Percentiles rank a stretch among this genome's conserved stretches.
Evolutionary conservation across 2,113 vertebrate genomes (phyloP).

Genomic region (Dryoscopus gambensis): DNA sequence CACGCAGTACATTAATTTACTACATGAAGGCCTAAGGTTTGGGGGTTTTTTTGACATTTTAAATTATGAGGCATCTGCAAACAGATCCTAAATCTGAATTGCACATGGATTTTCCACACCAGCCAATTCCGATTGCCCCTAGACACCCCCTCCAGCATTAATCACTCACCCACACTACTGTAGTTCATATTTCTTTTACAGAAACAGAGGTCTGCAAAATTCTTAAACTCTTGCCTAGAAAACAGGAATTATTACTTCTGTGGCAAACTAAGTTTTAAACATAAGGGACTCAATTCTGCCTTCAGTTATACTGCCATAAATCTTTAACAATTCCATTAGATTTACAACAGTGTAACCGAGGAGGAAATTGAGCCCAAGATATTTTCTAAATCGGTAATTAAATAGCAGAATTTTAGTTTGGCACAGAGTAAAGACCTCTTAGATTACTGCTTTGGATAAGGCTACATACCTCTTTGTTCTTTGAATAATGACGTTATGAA

Average conservation of each 20-base stretch:
- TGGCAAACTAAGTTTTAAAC: slow-evolving; percentile 61
- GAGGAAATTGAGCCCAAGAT: slow-evolving; percentile 45
- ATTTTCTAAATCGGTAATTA: slow-evolving; percentile 56
- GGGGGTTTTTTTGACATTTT: slow-evolving; percentile 17
- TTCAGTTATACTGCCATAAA: slow-evolving; percentile 51
- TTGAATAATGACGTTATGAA: neutral
- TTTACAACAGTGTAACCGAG: slow-evolving; percentile 36
- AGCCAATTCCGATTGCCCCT: neutral
- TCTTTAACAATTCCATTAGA: slow-evolving; percentile 43
- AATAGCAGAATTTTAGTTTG: slow-evolving; percentile 46
- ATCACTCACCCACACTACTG: slow-evolving; percentile 31
- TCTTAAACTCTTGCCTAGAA: slow-evolving; percentile 57
- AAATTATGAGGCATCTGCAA: slow-evolving; percentile 47
- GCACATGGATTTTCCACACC: slow-evolving; percentile 42
- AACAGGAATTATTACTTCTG: slow-evolving; percentile 38
- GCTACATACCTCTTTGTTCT: neutral
- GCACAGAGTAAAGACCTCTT: slow-evolving; percentile 12
- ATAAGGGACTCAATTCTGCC: slow-evolving; percentile 53
- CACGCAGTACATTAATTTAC: slow-evolving; percentile 33
- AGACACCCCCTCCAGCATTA: slow-evolving; percentile 16
- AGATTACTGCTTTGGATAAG: slow-evolving; percentile 38
- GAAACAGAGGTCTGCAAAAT: slow-evolving; percentile 45
- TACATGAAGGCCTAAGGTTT: neutral
- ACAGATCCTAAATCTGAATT: slow-evolving; percentile 24
- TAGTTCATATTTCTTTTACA: slow-evolving; percentile 51